Base-by-base conservation (phyloP, 2,113 vertebrate species). In the Psilopsiagon aurifrons region DNA sequence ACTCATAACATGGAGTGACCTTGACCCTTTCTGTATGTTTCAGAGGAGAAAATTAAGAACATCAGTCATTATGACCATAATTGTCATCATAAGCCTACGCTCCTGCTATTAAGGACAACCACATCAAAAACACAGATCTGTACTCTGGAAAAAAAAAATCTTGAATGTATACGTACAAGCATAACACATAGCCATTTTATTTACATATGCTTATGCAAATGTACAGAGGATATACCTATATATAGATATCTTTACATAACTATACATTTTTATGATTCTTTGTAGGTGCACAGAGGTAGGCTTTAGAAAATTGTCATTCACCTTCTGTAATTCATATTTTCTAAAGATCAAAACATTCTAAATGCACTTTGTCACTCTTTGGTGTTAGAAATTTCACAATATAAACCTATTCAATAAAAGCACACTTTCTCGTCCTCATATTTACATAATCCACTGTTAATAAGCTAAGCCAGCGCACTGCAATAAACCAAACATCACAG, bases 401-500 rank as follows among this genome's bases (percentile, higher is more conserved):
- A 68, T 8, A 83, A 80, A 54, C 7, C n/a, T 71, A 64, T 18
- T 43, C 41, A 79, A 67, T 66, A 83, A 83, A 95, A 91, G 39
- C 17, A 54, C 35, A 52, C 89, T 39, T 84, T 83, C 85, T 69
- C 41, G 49, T 78, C 29, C 52, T 85, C 7, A 0, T 49, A 46
- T 80, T 88, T 85, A 75, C 46, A 66, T 4, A 88, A 43, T 39
- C 88, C 41, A 80, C 15, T 76, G 35, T 31, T 88, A 93, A 95
- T 55, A 81, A 86, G 2, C 59, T 80, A 83, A 95, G n/a, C 41
- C 80, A 87, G 51, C 46, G 57, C 74, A 78, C 23, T 88, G 83
- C 68, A 92, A 84, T 88, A 89, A 92, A 85, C 37, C 28, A 86
- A 94, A 94, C 59, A 81, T 29, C 41, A 62, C 76, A 41, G 55